Percentiles rank a stretch among this genome's conserved stretches.
Conservation (phyloP, 1,140 invertebrate species). For the Antheraea pernyi region DNA sequence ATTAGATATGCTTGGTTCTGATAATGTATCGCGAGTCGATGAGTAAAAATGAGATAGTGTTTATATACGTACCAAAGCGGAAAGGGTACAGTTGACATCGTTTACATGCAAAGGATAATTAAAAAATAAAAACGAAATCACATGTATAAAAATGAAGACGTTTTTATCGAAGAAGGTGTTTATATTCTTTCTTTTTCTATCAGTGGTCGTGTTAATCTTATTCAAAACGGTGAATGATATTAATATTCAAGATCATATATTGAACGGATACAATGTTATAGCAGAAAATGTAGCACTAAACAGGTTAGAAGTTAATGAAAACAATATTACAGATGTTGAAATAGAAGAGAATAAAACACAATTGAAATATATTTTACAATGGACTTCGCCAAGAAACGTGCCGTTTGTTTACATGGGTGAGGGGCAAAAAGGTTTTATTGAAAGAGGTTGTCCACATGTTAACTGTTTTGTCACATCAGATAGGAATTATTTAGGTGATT, state of each 20-base stretch:
- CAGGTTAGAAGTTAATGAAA: neutral
- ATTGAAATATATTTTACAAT: slow-evolving; percentile 59
- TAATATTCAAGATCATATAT: neutral
- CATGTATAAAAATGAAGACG: neutral
- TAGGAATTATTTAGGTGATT: slow-evolving; percentile 38
- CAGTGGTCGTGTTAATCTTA: slow-evolving; percentile 1
- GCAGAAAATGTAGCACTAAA: neutral
- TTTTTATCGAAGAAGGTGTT: slow-evolving; percentile 1
- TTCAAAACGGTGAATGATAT: slow-evolving; percentile 5
- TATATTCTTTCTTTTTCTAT: neutral
- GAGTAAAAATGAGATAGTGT: slow-evolving; percentile 1
- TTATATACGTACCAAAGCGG: neutral
- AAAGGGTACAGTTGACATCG: neutral
- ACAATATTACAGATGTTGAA: neutral
- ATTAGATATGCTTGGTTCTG: slow-evolving; percentile 4
- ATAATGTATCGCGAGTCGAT: slow-evolving; percentile 7
- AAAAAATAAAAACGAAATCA: neutral
- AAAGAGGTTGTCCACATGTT: slow-evolving; percentile 43
- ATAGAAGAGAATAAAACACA: slow-evolving; percentile 1
- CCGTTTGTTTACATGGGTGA: slow-evolving; percentile 52
- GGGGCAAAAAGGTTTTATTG: slow-evolving; percentile 42
- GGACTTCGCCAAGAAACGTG: slow-evolving; percentile 45
- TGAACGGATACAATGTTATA: neutral
- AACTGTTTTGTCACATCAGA: slow-evolving; percentile 57
- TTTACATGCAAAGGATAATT: neutral